These are phyloP conservation scores for Bedellia somnulentella DNA, from an alignment of 2,888 invertebrate species.

Conservation along the genomic window DNA sequence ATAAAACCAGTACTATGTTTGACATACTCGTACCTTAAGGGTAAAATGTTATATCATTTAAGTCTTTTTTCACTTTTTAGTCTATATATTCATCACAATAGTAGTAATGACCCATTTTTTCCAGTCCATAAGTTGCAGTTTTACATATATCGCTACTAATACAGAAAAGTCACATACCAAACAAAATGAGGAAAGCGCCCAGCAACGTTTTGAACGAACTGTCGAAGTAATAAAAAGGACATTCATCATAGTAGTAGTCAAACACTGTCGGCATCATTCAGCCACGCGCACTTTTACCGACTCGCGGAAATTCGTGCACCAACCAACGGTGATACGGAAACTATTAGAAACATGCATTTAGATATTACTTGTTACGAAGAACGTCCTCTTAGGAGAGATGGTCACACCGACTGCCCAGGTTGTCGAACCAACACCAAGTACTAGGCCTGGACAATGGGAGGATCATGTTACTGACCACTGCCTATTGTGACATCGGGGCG, in stretches of 20 bases:
- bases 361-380: conserved; percentile 14
- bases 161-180: conserved; percentile 52
- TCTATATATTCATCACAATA: too few relatives aligned
- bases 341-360: conserved; percentile 18
- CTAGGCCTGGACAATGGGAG: conserved; percentile 26
- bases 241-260: conserved; percentile 44
- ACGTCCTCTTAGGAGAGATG: conserved; percentile 39
- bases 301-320: conserved; percentile 1
- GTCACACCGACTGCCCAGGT: conserved; percentile 46
- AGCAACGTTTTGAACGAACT: conserved; percentile 53
- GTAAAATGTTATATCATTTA: too few relatives aligned
- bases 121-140: too few relatives aligned
- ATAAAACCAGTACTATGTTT: too few relatives aligned
- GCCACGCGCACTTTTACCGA: not conserved
- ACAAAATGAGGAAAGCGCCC: conserved; percentile 53
- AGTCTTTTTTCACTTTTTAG: too few relatives aligned
- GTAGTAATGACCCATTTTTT: too few relatives aligned
- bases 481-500: conserved; percentile 31
- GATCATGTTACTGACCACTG: conserved; percentile 32
- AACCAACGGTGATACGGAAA: too few relatives aligned
- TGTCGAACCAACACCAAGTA: conserved; percentile 33
- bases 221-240: conserved; percentile 58
- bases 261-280: conserved; percentile 27
- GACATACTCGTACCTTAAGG: too few relatives aligned
- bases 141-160: too few relatives aligned